phyloP scores from a whole-genome alignment of 2,797 vertebrate genomes.

The Sebastes matsubarae region DNA sequence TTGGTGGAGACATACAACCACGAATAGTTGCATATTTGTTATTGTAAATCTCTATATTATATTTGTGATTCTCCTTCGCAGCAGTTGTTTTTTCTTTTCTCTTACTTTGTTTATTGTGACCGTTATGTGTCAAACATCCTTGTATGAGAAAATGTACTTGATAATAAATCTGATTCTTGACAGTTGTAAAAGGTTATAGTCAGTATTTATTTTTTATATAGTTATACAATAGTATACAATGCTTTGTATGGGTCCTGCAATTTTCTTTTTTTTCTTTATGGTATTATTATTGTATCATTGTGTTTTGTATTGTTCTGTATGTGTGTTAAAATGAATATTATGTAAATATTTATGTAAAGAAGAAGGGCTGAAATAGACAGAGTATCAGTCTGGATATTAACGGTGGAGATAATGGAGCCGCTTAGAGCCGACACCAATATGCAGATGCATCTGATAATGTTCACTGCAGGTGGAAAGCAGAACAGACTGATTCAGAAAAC shows the following conservation, averaged over 20 bases:
- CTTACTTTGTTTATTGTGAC: background rate
- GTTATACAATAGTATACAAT: background rate
- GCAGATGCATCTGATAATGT: background rate
- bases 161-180: background rate
- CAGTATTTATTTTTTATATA: background rate
- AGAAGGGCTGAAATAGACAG: background rate
- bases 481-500: background rate
- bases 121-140: background rate
- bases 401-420: background rate
- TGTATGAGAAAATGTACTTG: background rate
- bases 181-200: background rate
- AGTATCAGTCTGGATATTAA: background rate
- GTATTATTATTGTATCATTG: background rate
- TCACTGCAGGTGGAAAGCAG: background rate
- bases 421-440: background rate
- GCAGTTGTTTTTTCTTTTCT: background rate
- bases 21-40: background rate
- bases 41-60: background rate
- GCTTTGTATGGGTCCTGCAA: background rate
- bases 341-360: background rate
- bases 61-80: background rate
- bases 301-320: background rate
- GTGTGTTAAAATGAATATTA: background rate
- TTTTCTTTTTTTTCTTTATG: background rate
- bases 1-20: no score